Base-by-base conservation (phyloP, 92 coral and sea anemone genomes). In the Palythoa caribaeorum region DNA sequence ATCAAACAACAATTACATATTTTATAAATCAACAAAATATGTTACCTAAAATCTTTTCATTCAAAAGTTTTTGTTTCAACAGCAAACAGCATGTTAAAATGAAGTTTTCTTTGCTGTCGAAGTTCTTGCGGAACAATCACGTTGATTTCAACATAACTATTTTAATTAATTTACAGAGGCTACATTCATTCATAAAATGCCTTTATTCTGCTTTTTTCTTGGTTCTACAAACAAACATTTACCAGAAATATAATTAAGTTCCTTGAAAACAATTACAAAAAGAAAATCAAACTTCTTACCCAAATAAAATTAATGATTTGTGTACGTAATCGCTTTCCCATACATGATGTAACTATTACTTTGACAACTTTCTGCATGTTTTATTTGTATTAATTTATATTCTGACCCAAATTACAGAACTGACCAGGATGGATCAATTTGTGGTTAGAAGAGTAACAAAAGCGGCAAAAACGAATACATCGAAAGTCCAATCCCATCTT, bases 321-420 rank as follows among this genome's bases (percentile, higher is more conserved):
- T 48, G 11, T 1, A 9, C 19, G 73, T 68, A 28, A 28, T 28
- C 19, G 38, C 73, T 68, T 68, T 68, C 73, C 73, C 7, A 16
- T 0, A 11, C 55, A 52, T 52, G 55, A 52, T 63, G 40, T 8
- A 4, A 19, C 14, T 71, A 35, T 38, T 71, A 71, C 76, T 38
- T 14, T 71, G 76, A 6, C 50, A 35, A 71, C 47, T 71, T 71
- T 71, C 76, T 71, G 76, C 40, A 13, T 9, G 76, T 71, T 71
- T 71, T 35, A 35, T 38, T 17, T 4, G 28, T 71, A 71, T 4
- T 71, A 1, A 21, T 9, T 71, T 71, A 28, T 71, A 71, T 71
- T 71, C 28, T 28, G 7, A 71, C 76, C 76, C 76, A 71, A 71
- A 71, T 71, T 48, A 71, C 36, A 71, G 76, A 71, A 37, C 77